Conservation (phyloP, 2,797 vertebrate species). For the Pampus argenteus region DNA sequence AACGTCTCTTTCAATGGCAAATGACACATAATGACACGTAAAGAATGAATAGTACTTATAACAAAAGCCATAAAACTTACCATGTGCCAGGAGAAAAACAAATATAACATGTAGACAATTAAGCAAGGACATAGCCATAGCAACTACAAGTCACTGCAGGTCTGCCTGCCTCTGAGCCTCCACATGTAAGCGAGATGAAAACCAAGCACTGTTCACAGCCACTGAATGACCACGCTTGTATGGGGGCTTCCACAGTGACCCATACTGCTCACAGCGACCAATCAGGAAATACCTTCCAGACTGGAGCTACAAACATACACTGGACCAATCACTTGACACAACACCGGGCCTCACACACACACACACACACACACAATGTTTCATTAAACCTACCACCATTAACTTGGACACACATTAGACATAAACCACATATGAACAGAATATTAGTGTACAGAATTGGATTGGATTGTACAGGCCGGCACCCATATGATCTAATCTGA, state of each 20-base stretch:
- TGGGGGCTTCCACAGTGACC: constrained; percentile 72
- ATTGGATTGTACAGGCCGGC: too few species aligned
- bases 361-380: constrained; percentile 35
- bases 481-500: neutral
- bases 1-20: neutral
- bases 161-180: constrained; percentile 55
- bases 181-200: constrained; percentile 77
- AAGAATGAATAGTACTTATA: constrained; percentile 1
- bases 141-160: constrained; percentile 55
- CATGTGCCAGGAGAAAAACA: constrained; percentile 56
- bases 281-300: constrained; percentile 80
- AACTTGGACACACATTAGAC: constrained; percentile 34
- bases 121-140: constrained; percentile 66
- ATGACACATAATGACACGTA: neutral
- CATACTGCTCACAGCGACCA: constrained; percentile 72
- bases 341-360: constrained; percentile 26
- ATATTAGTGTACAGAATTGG: constrained; percentile 11
- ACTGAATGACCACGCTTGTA: constrained; percentile 80
- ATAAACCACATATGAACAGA: constrained; percentile 16
- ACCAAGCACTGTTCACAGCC: constrained; percentile 76
- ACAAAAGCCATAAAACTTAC: constrained; percentile 65
- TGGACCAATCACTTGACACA: constrained; percentile 70
- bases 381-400: constrained; percentile 16
- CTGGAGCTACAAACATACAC: constrained; percentile 75
- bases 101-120: constrained; percentile 51